Evolutionary conservation across 2,888 invertebrate species (phyloP).

Genomic region (Brenthis ino): DNA sequence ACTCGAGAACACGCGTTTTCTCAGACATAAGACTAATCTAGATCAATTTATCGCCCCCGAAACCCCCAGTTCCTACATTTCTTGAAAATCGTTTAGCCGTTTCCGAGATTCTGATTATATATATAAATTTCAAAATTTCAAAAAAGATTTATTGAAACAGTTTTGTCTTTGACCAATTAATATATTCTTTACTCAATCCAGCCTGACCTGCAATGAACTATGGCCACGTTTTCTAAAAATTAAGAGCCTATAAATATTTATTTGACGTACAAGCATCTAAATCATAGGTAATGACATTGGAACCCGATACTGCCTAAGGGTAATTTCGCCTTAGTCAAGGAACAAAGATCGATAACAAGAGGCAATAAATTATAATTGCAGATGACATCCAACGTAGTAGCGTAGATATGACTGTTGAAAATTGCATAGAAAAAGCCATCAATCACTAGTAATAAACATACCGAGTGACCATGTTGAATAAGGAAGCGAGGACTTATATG

Average conservation of each 20-base stretch:
- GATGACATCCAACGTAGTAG: slow-evolving; percentile 37
- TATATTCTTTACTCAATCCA: neutral
- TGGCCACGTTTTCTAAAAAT: neutral
- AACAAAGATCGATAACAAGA: slow-evolving; percentile 48
- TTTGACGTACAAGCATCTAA: slow-evolving; percentile 21
- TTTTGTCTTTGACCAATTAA: no score
- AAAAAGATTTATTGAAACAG: no score
- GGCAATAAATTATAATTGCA: slow-evolving; percentile 42
- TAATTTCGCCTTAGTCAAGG: slow-evolving; percentile 24
- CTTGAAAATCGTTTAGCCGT: no score
- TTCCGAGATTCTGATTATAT: no score
- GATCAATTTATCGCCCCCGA: no score
- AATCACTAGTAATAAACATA: slow-evolving; percentile 45
- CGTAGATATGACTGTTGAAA: slow-evolving; percentile 30
- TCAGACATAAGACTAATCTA: no score
- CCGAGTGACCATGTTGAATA: slow-evolving; percentile 37
- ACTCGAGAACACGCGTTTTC: no score
- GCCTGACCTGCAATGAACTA: neutral
- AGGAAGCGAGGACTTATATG: slow-evolving; percentile 32
- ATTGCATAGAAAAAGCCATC: slow-evolving; percentile 44
- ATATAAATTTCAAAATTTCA: no score
- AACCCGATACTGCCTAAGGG: slow-evolving; percentile 9
- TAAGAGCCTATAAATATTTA: slow-evolving; percentile 1
- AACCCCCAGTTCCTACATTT: no score
- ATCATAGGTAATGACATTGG: slow-evolving; percentile 22